Base-by-base conservation (phyloP, 2,797 vertebrate genomes). In the Phataginus tricuspis region DNA sequence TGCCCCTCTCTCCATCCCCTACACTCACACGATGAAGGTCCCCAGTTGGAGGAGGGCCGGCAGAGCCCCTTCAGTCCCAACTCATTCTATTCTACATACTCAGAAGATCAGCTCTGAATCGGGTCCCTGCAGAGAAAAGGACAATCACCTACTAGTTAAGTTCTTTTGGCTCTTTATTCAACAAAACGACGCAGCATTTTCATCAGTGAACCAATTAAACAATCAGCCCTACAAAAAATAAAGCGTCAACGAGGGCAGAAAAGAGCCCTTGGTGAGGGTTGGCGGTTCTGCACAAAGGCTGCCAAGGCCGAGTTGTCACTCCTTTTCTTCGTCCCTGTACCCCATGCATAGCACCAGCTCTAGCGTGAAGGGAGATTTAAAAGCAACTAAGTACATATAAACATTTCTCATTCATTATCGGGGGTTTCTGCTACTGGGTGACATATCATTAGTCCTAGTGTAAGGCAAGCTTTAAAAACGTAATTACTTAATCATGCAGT, bases 401-500 rank as follows among this genome's bases (percentile, higher is more conserved):
- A 98, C 98, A 98, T 98, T 98, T 98, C 98, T 97, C 98, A 98
- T 98, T 98, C 98, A 98, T 99, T 98, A 98, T 98, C 98, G 89
- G 83, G 97, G 89, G 91, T 97, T 98, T 98, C 97, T 98, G 97
- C 96, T 98, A 96, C 98, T 80, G 96, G 98, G 98, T 98, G 98
- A 98, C 98, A 98, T 98, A 98, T 98, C 98, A 98, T 98, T 98
- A 98, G 98, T 97, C 0, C 84, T 98, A 96, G 98, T 98, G 98
- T 98, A 98, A 98, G 98, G 98, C 98, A 98, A 98, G 98, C 98
- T 98, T 98, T 98, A 98, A 98, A 98, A 98, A 98, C 96, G 97
- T 98, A 98, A 98, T 98, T 98, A 98, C 98, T 98, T 98, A 98
- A 98, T 98, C 98, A 98, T 98, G 98, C 98, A 98, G 98, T 98